phyloP scores from a whole-genome alignment of 2,888 invertebrate genomes.

The Phyllotreta striolata region DNA sequence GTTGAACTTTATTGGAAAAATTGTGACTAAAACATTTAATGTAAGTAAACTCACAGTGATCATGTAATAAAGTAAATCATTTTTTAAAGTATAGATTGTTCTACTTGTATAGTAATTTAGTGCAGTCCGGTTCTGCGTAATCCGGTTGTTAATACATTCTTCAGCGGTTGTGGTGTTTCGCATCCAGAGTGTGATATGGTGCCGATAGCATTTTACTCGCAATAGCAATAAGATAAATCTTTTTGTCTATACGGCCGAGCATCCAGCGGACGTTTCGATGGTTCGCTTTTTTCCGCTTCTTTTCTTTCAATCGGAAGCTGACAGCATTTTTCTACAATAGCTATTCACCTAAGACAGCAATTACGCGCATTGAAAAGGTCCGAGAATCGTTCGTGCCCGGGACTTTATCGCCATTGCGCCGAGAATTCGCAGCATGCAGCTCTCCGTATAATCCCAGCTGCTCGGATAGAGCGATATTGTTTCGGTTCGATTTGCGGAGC shows the following conservation, averaged over 20 bases:
- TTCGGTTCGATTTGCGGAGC: neutral
- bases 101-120: no score
- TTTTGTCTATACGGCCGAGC: conserved; percentile 33
- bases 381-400: conserved; percentile 12
- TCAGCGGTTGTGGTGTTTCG: conserved; percentile 33
- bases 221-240: conserved; percentile 42
- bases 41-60: no score
- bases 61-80: no score
- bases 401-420: conserved; percentile 6
- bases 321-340: conserved; percentile 36
- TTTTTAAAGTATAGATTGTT: no score
- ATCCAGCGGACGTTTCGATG: conserved; percentile 21
- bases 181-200: conserved; percentile 42
- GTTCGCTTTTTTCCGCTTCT: conserved; percentile 8
- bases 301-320: conserved; percentile 38
- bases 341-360: conserved; percentile 31
- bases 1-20: no score
- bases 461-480: neutral
- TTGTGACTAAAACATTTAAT: no score
- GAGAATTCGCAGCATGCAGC: conserved; percentile 2
- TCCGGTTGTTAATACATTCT: conserved; percentile 45
- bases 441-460: neutral
- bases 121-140: conserved; percentile 30
- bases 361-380: conserved; percentile 25
- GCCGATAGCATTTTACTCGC: conserved; percentile 41